Evolutionary conservation across 2,888 invertebrate species (phyloP).

Genomic region (Metellina segmentata): DNA sequence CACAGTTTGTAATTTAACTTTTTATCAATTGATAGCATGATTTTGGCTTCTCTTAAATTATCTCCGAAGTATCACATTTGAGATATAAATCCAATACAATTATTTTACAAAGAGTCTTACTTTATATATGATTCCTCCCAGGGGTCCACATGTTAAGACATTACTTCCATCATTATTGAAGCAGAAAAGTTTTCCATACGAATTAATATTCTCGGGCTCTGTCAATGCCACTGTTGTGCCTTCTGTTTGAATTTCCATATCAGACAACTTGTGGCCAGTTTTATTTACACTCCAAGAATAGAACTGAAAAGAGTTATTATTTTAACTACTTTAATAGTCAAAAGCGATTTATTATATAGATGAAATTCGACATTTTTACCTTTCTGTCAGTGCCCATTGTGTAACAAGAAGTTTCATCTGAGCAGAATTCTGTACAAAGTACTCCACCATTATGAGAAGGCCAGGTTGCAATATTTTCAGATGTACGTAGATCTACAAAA

Average conservation of each 20-base stretch:
- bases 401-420: slow-evolving; percentile 84
- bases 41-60: too few relatives aligned
- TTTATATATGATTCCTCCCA: slow-evolving; percentile 82
- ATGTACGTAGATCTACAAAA: slow-evolving; percentile 82
- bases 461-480: slow-evolving; percentile 84
- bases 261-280: slow-evolving; percentile 81
- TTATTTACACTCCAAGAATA: slow-evolving; percentile 82
- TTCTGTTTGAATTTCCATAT: slow-evolving; percentile 80
- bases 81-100: not conserved
- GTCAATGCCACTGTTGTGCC: slow-evolving; percentile 79
- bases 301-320: slow-evolving; percentile 79
- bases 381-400: slow-evolving; percentile 84
- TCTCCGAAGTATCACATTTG: too few relatives aligned
- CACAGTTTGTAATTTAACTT: not conserved
- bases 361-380: slow-evolving; percentile 79
- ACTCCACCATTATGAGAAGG: slow-evolving; percentile 83
- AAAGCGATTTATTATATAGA: not conserved
- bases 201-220: slow-evolving; percentile 77
- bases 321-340: slow-evolving; percentile 7
- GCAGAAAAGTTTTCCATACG: slow-evolving; percentile 82
- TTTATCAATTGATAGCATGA: not conserved
- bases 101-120: slow-evolving; percentile 78
- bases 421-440: slow-evolving; percentile 83
- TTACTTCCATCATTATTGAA: slow-evolving; percentile 82
- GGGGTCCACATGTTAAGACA: slow-evolving; percentile 81